Evolutionary conservation across 2,113 vertebrate genomes (phyloP).

Genomic region (Chinchilla lanigera): DNA sequence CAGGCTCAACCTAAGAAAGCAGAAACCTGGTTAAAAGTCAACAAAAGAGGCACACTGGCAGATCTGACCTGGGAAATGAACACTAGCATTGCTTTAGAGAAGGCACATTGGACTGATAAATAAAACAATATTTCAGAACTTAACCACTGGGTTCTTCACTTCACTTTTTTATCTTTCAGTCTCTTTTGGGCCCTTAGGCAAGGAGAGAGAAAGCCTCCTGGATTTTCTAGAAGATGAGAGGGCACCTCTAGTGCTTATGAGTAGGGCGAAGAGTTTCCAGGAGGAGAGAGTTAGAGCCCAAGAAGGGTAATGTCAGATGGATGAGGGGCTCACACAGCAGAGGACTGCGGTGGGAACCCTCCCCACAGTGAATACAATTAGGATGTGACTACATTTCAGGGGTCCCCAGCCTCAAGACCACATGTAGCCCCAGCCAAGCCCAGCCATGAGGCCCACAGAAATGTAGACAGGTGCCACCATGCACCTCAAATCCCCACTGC

Average conservation of each 20-base stretch:
- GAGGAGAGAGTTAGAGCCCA: background rate
- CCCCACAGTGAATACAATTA: background rate
- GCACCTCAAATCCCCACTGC: background rate
- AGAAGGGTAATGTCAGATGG: background rate
- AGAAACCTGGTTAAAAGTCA: background rate
- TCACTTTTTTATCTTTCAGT: background rate
- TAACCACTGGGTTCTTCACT: background rate
- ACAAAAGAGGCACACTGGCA: background rate
- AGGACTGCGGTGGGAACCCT: background rate
- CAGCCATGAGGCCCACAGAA: background rate
- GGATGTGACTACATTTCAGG: background rate
- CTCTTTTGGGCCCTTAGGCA: background rate
- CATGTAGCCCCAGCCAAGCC: background rate
- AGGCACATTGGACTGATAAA: background rate
- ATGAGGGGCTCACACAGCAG: background rate
- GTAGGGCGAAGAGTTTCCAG: background rate
- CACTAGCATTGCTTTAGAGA: conserved; percentile 25
- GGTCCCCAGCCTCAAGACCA: background rate
- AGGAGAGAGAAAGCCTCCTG: background rate
- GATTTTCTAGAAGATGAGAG: background rate
- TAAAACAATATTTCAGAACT: background rate
- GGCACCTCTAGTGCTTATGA: background rate
- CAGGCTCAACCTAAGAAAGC: background rate
- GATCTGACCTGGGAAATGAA: conserved; percentile 37
- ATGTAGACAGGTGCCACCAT: background rate